Conservation (phyloP, 2,113 vertebrate species). For the Coregonus clupeaformis region DNA sequence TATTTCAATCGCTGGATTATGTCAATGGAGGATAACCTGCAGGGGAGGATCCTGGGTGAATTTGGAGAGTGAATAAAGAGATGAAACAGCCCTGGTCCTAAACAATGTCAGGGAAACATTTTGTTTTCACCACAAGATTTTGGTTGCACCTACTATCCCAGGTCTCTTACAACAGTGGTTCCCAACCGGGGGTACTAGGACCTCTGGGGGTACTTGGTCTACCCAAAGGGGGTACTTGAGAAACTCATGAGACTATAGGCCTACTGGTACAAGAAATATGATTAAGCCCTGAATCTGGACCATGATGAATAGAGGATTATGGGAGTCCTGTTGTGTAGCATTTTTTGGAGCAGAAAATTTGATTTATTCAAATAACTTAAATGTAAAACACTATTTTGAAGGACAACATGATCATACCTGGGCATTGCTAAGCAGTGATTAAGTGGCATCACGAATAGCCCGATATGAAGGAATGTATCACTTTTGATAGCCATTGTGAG, state of each 20-base stretch:
- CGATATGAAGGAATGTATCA: slow-evolving; percentile 21
- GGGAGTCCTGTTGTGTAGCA: slow-evolving; percentile 1
- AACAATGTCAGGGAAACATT: background rate
- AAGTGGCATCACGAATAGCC: slow-evolving; percentile 14
- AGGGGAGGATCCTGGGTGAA: background rate
- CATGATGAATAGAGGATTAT: slow-evolving; percentile 37
- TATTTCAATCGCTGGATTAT: background rate
- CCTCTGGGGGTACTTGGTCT: no score
- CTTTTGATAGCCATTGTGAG: slow-evolving; percentile 22
- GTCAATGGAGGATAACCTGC: background rate
- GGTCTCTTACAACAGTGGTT: background rate
- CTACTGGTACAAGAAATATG: slow-evolving; percentile 13
- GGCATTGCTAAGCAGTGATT: slow-evolving; percentile 6
- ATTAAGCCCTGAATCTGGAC: slow-evolving; percentile 16
- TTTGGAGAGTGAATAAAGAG: background rate
- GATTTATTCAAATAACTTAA: slow-evolving; percentile 24
- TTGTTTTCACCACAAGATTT: background rate
- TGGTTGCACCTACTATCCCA: slow-evolving; percentile 16
- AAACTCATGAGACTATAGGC: no score
- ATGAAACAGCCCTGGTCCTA: background rate
- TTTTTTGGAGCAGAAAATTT: slow-evolving; percentile 9
- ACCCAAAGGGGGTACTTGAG: no score
- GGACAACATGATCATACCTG: background rate
- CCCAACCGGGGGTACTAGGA: no score
- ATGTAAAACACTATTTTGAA: slow-evolving; percentile 13